Conservation (phyloP, 1,140 invertebrate species). For the Vanessa atalanta region DNA sequence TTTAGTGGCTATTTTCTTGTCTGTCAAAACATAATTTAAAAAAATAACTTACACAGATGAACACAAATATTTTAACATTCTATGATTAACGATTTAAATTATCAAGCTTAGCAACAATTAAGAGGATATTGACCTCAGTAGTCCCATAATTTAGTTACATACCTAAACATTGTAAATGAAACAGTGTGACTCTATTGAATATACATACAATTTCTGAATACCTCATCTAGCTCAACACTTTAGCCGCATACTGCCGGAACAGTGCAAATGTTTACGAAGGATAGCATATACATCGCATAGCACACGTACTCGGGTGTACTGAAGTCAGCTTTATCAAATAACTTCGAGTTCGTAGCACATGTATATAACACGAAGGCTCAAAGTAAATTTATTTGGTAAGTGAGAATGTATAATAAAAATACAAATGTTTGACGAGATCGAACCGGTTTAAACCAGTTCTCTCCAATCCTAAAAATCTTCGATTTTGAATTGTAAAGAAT, state of each 20-base stretch:
- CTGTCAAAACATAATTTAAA: too few relatives aligned
- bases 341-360: not conserved
- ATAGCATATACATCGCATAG: conserved; percentile 9
- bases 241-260: conserved; percentile 22
- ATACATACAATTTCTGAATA: conserved; percentile 24
- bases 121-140: not conserved
- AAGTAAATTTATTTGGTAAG: not conserved
- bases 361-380: conserved; percentile 1
- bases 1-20: too few relatives aligned
- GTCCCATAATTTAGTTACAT: not conserved
- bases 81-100: too few relatives aligned
- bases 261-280: conserved; percentile 24
- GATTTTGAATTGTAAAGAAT: too few relatives aligned
- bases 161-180: not conserved
- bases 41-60: too few relatives aligned
- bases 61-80: too few relatives aligned
- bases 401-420: too few relatives aligned
- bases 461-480: too few relatives aligned
- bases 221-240: conserved; percentile 21
- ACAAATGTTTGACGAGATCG: too few relatives aligned
- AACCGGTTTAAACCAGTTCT: too few relatives aligned
- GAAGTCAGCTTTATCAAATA: conserved; percentile 24
- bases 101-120: not conserved
- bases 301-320: conserved; percentile 11
- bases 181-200: conserved; percentile 7